Evolutionary conservation across 2,113 vertebrate species (phyloP).

Genomic region (Xenopus laevis): DNA sequence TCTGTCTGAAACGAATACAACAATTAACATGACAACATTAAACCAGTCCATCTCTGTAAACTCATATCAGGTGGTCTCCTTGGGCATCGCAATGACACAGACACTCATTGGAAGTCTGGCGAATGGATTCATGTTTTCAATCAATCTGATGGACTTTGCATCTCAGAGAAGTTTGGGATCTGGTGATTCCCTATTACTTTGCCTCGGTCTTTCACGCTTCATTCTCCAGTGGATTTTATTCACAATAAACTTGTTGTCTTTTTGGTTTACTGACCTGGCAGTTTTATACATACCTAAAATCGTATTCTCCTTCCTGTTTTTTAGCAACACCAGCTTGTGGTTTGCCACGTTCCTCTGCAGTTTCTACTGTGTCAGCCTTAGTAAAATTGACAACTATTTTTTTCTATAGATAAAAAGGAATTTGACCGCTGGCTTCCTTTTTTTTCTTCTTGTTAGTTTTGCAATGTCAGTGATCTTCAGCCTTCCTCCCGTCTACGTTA

Average conservation of each 20-base stretch:
- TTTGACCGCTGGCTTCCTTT: not conserved
- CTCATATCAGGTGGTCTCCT: not conserved
- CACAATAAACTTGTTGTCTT: not conserved
- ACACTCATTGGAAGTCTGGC: not conserved
- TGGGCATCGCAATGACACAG: not conserved
- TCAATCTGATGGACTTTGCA: not conserved
- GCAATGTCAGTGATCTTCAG: not conserved
- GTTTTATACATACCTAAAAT: not conserved
- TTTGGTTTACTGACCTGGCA: not conserved
- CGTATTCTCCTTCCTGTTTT: not conserved
- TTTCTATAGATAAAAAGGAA: not conserved
- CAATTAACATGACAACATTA: not conserved
- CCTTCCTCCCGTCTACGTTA: not conserved
- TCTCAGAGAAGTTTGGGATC: not conserved
- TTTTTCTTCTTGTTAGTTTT: not conserved
- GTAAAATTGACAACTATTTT: not conserved
- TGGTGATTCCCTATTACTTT: not conserved
- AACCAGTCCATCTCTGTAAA: no score
- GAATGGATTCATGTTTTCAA: not conserved
- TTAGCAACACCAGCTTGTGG: not conserved
- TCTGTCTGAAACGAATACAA: no score
- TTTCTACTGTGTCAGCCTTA: not conserved
- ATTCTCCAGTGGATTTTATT: not conserved
- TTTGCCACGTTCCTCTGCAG: not conserved
- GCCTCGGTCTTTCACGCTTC: not conserved